phyloP scores from a whole-genome alignment of 2,113 vertebrate species.

The Thoracochromis brauschi region DNA sequence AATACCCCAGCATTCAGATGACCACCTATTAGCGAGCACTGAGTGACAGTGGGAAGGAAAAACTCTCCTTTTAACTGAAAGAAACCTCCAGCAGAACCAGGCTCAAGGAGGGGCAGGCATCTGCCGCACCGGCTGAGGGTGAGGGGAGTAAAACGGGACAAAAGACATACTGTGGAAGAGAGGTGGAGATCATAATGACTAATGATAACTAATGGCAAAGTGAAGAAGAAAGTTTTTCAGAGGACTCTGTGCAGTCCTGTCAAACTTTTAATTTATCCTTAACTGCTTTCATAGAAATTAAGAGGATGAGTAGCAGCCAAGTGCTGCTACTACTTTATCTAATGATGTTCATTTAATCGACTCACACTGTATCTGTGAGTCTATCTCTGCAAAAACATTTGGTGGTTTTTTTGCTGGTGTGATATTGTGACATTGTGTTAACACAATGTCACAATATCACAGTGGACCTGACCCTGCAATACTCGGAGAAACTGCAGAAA shows the following conservation, averaged over 20 bases:
- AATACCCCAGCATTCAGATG: neutral
- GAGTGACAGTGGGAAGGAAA: neutral
- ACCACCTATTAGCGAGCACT: neutral
- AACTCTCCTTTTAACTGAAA: neutral
- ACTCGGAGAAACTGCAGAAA: neutral
- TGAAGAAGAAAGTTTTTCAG: neutral
- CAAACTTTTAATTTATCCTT: neutral
- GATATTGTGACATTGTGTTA: neutral
- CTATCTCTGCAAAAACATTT: neutral
- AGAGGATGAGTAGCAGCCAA: neutral
- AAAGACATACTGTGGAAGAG: neutral
- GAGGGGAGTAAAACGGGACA: neutral
- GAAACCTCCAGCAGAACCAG: neutral
- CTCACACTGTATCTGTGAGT: neutral
- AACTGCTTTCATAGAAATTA: neutral
- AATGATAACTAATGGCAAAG: neutral
- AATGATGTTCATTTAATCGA: no score
- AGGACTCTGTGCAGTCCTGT: neutral
- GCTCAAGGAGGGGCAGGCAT: neutral
- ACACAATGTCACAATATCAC: neutral
- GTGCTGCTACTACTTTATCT: neutral
- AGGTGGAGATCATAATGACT: neutral
- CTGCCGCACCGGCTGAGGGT: neutral
- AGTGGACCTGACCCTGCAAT: neutral
- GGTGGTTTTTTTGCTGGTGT: neutral